Evolutionary conservation across 2,113 vertebrate genomes (phyloP), one percentile per base, ranked within the genome.

Genomic region (Daboia siamensis): DNA sequence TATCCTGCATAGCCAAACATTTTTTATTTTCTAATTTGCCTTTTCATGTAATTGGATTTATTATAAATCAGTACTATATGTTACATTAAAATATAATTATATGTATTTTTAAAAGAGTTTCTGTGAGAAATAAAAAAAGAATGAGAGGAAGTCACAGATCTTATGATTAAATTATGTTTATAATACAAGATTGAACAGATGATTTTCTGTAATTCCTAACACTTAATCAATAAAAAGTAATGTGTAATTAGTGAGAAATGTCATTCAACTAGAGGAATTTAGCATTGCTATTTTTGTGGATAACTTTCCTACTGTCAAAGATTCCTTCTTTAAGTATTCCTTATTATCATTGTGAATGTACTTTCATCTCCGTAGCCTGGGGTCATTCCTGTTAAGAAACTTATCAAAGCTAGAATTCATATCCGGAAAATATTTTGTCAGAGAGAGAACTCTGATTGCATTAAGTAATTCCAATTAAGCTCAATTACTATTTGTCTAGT

Each of bases 21-120:
- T 88, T 39, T 88, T 57, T 88, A 88, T 61, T 86, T 86, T 3
- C 93, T 24, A 80, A 93, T 93, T 94, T 90, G 17, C 48, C 9
- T 87, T 26, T 80, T 80, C 17, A 44, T 4, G 74, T 80, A 80
- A 80, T 44, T 80, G 17, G 96, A 94, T 74, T 94, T 95, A 88
- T 95, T 93, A 26, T 95, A 95, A 96, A 96, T 96, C 94, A 95
- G 94, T 95, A 93, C 95, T 95, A 93, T 56, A n/a, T 86, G 44
- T 93, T 89, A 87, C 94, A 90, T 92, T 85, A 80, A 80, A 80
- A 44, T 80, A 80, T 80, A 80, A 80, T 80, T 80, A 80, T 80
- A 80, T 4, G 69, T 51, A 95, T 90, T 95, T 95, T 94, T 92
- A 57, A 94, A 91, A 96, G 87, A 44, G 64, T 64, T 95, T 96